phyloP scores from a whole-genome alignment of 2,888 invertebrate genomes.

The Lycophotia porphyrea region DNA sequence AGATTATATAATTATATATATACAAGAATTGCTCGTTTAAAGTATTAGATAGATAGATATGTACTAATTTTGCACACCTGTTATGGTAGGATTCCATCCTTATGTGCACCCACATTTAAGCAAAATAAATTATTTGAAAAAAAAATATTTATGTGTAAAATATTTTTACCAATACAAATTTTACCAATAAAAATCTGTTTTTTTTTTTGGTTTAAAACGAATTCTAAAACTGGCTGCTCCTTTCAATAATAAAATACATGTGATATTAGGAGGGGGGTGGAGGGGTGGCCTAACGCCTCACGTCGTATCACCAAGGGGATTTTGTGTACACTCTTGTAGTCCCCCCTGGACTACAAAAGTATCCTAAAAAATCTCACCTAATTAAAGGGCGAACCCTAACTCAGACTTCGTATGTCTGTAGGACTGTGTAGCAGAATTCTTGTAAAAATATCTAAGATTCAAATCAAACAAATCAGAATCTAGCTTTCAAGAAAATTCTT shows the following conservation, averaged over 20 bases:
- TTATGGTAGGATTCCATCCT: too few relatives aligned
- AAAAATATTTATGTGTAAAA: too few relatives aligned
- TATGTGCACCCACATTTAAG: too few relatives aligned
- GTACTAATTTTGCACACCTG: too few relatives aligned
- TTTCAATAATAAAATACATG: not conserved
- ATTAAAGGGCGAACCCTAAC: not conserved
- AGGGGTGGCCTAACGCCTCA: not conserved
- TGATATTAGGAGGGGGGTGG: not conserved
- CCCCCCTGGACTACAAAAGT: too few relatives aligned
- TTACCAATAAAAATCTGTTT: too few relatives aligned
- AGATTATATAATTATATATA: too few relatives aligned
- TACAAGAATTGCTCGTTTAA: too few relatives aligned
- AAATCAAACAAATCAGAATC: not conserved
- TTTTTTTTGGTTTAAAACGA: not conserved
- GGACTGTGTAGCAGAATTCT: not conserved
- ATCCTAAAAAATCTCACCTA: not conserved
- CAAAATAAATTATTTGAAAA: too few relatives aligned
- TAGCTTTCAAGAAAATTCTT: constrained; percentile 38
- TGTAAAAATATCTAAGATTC: not conserved
- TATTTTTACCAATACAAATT: too few relatives aligned
- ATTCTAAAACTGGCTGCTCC: not conserved
- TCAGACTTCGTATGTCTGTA: not conserved
- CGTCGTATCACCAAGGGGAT: not conserved
- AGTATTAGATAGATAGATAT: too few relatives aligned
- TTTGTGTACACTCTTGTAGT: too few relatives aligned